Evolutionary conservation across 2,113 vertebrate genomes (phyloP), one percentile per base, ranked within the genome.

Genomic region (Nycticorax nycticorax): DNA sequence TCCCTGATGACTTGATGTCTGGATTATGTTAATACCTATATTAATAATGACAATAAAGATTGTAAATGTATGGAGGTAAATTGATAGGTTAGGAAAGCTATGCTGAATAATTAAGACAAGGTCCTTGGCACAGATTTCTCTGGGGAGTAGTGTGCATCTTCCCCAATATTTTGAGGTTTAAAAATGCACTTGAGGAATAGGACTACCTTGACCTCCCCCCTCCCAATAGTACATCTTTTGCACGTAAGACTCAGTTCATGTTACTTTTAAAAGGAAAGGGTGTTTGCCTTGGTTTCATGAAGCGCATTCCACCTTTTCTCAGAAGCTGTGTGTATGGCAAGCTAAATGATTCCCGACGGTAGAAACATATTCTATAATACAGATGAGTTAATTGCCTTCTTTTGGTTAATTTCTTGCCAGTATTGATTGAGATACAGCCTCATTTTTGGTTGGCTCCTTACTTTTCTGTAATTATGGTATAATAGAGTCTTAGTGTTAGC

Each of bases 21-120:
- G 79, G 68, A 84, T 93, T 95, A 84, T 80, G 33, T 84, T 84
- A 67, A 85, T 74, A 76, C 20, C 41, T 74, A 35, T 37, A 59
- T 91, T 93, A 93, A 78, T 78, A 81, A 91, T 52, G 47, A 33
- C 68, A 84, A 37, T 85, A 91, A 89, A 92, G 52, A 67, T 64
- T 39, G 50, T 71, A 75, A 71, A 72, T 15, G 8, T 53, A 14
- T 62, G 39, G 48, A 57, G 35, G 23, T 57, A 91, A 86, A 79
- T 28, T 68, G 73, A 43, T 67, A 89, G 32, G 75, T 89, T 60
- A 45, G 53, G 73, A 52, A 94, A 82, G 20, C 43, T 75, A 11
- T 53, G 35, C 39, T 81, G 80, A 80, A 64, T 74, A 83, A 72
- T 74, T 89, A 75, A 78, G 33, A 22, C 23, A 24, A 76, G 66